Evolutionary conservation across 2,888 invertebrate genomes (phyloP).

Genomic region (Kryphioiulus occultus): DNA sequence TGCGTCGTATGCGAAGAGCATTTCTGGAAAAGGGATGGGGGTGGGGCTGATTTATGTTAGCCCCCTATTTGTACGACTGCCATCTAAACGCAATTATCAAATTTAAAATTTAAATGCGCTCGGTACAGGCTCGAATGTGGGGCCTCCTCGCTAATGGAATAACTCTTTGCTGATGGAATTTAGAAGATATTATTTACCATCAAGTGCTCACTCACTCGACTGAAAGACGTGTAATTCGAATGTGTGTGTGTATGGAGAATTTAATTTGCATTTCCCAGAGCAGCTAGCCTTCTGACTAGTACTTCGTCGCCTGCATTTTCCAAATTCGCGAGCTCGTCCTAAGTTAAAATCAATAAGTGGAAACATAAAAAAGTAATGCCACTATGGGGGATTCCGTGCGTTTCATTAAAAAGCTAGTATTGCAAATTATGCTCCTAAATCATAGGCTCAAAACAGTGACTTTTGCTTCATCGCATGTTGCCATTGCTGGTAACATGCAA

Average conservation of each 20-base stretch:
- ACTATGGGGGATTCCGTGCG: not conserved
- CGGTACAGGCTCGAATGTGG: not conserved
- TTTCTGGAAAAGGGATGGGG: not conserved
- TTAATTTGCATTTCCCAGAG: not conserved
- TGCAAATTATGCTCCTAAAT: slow-evolving; percentile 22
- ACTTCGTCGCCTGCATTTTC: not conserved
- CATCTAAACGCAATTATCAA: slow-evolving; percentile 31
- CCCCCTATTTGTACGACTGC: not conserved
- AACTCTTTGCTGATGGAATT: not conserved
- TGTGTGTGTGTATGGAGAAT: not conserved
- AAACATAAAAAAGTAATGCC: not conserved
- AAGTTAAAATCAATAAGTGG: slow-evolving; percentile 21
- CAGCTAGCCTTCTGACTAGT: not conserved
- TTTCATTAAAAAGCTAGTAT: slow-evolving; percentile 31
- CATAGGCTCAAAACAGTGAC: not conserved
- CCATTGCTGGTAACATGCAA: not conserved
- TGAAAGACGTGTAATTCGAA: not conserved
- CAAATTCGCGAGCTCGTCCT: not conserved
- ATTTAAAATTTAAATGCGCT: slow-evolving; percentile 9
- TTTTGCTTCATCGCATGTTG: not conserved
- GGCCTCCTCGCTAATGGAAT: not conserved
- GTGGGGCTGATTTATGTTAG: not conserved
- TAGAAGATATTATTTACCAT: slow-evolving; percentile 15
- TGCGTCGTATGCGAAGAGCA: not conserved
- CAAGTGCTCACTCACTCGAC: not conserved